Evolutionary conservation across 2,888 invertebrate genomes (phyloP), one percentile per base, ranked within the genome.

Genomic region (Calameuta idolon): DNA sequence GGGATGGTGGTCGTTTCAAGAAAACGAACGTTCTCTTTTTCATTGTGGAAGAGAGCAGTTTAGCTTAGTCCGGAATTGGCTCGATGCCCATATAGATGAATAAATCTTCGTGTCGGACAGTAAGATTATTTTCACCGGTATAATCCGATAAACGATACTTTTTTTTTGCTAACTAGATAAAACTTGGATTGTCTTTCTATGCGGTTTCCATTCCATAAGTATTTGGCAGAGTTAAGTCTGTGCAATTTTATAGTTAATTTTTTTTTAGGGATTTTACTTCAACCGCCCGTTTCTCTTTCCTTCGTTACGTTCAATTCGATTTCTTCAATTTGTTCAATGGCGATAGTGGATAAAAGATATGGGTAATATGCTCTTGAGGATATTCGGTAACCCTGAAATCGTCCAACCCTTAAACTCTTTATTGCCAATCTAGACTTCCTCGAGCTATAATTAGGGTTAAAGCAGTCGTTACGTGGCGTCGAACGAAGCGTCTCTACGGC

Each of bases 31-130:
- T 76, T 80, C 80, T 79, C 12, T 77, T 79, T 77, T 76, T 2
- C 55, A 55, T 9, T 77, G 79, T 75, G 79, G 75, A 80, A 69
- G 80, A 76, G 77, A 77, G 75, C 79, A 79, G 79, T 80, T 80
- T 77, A 77, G 79, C 77, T 80, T 77, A 75, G 73, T 76, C 69
- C 76, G 73, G 73, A 77, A 80, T 80, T 80, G 80, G 80, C 80
- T 80, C 73, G 75, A 68, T 79, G 79, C 80, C 79, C 79, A 75
- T n/a, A 75, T 76, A 23, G 55, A 55, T 23, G 23, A 55, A 55
- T 55, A 55, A 9, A 76, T 78, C 75, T 69, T 75, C 73, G 23
- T 37, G 55, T 55, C 69, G 34, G 35, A 75, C 69, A 55, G 37
- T 69, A 74, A 79, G 81, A 79, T 81, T 79, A 79, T 81, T 76